Conservation (phyloP, 2,113 vertebrate species). For the Elaphurus davidianus region DNA sequence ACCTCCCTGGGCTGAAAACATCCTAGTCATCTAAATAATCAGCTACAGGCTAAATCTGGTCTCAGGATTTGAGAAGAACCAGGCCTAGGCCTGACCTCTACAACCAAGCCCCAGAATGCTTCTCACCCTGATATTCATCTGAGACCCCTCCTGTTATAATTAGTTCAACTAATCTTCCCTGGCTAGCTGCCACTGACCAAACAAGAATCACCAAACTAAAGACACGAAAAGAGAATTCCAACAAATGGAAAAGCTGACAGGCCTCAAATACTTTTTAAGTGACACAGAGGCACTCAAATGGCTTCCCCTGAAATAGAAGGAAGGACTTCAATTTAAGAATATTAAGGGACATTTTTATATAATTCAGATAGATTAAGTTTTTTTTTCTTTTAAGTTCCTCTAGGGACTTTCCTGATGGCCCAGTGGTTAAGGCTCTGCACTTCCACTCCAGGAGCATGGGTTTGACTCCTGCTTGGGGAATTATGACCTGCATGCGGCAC, state of each 20-base stretch:
- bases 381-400: neutral
- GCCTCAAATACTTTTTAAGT: slow-evolving; percentile 28
- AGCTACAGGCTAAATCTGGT: slow-evolving; percentile 54
- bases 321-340: slow-evolving; percentile 35
- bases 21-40: neutral
- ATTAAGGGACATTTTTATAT: slow-evolving; percentile 16
- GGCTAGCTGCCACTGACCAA: slow-evolving; percentile 47
- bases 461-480: neutral
- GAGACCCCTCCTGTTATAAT: slow-evolving; percentile 55
- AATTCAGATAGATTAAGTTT: neutral
- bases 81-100: slow-evolving; percentile 7
- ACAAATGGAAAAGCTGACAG: slow-evolving; percentile 29
- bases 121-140: neutral
- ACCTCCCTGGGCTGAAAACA: neutral
- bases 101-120: slow-evolving; percentile 9
- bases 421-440: neutral
- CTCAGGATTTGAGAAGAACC: slow-evolving; percentile 41
- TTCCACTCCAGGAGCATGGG: neutral
- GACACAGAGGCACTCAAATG: slow-evolving; percentile 28
- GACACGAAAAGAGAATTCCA: slow-evolving; percentile 36
- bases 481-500: fast-evolving
- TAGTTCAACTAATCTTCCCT: slow-evolving; percentile 51
- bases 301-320: neutral
- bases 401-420: neutral
- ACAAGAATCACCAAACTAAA: slow-evolving; percentile 22